These are phyloP conservation scores for Tetramorium alpestre DNA, from an alignment of 1,140 invertebrate genomes.

Conservation along the genomic window DNA sequence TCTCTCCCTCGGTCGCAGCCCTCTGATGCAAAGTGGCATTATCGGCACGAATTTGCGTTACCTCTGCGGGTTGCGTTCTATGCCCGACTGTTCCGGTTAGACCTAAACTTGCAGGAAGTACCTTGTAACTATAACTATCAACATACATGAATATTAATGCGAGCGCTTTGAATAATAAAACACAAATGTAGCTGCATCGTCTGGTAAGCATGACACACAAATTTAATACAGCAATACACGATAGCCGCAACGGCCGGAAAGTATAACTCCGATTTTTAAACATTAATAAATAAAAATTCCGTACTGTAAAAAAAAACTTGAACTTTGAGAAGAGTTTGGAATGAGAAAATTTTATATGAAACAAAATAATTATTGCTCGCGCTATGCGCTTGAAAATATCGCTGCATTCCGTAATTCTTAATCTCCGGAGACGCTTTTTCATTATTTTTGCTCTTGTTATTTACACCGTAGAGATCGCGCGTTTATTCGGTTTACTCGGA, in stretches of 20 bases:
- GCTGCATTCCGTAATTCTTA: neutral
- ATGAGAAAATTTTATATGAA: neutral
- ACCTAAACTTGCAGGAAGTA: constrained; percentile 67
- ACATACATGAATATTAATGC: constrained; percentile 72
- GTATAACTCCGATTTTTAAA: neutral
- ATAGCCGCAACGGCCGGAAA: neutral
- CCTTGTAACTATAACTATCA: constrained; percentile 71
- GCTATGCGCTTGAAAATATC: neutral
- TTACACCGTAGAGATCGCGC: neutral
- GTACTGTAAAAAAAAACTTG: neutral
- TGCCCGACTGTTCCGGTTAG: constrained; percentile 69
- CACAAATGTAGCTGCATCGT: constrained; percentile 54
- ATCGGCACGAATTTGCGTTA: constrained; percentile 74
- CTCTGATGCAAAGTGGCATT: constrained; percentile 80
- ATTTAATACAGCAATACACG: constrained; percentile 14
- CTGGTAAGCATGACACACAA: constrained; percentile 30
- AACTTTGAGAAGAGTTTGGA: neutral
- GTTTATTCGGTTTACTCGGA: constrained; percentile 13
- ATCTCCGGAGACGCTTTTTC: neutral
- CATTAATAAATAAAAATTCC: neutral
- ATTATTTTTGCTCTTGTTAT: neutral
- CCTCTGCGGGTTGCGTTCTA: constrained; percentile 65
- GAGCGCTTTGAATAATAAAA: constrained; percentile 62
- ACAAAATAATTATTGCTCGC: neutral
- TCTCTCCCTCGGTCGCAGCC: constrained; percentile 74